Percentiles rank a stretch among this genome's conserved stretches.
Conservation (phyloP, 2,888 invertebrate species). For the Plutella xylostella region DNA sequence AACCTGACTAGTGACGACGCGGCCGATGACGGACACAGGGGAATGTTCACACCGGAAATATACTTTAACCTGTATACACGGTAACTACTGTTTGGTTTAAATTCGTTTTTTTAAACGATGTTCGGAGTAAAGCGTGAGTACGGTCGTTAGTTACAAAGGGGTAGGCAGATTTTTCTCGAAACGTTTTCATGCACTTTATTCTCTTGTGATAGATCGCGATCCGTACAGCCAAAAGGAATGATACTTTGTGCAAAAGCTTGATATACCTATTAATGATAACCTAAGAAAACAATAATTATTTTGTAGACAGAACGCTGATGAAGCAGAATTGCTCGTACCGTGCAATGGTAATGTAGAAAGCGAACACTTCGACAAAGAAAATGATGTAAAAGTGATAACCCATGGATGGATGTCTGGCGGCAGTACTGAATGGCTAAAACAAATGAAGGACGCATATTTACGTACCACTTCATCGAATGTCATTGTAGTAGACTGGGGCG, state of each 20-base stretch:
- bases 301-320: constrained; percentile 34
- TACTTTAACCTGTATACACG: constrained; percentile 58
- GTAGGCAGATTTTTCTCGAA: no score
- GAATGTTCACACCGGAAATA: no score
- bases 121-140: no score
- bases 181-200: no score
- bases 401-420: constrained; percentile 66
- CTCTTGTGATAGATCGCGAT: no score
- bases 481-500: constrained; percentile 59
- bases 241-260: no score
- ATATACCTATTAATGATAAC: no score
- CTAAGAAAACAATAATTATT: no score
- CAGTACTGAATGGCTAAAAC: constrained; percentile 38
- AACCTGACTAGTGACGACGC: constrained; percentile 32
- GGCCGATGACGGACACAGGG: neutral
- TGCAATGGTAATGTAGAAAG: constrained; percentile 29
- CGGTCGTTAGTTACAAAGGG: no score
- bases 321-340: constrained; percentile 30
- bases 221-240: no score
- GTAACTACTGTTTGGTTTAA: no score
- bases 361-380: constrained; percentile 42
- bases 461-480: constrained; percentile 55
- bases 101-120: no score
- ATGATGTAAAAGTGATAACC: constrained; percentile 57
- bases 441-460: constrained; percentile 53